Evolutionary conservation across 2,888 invertebrate species (phyloP).

Genomic region (Agrochola lychnidis): DNA sequence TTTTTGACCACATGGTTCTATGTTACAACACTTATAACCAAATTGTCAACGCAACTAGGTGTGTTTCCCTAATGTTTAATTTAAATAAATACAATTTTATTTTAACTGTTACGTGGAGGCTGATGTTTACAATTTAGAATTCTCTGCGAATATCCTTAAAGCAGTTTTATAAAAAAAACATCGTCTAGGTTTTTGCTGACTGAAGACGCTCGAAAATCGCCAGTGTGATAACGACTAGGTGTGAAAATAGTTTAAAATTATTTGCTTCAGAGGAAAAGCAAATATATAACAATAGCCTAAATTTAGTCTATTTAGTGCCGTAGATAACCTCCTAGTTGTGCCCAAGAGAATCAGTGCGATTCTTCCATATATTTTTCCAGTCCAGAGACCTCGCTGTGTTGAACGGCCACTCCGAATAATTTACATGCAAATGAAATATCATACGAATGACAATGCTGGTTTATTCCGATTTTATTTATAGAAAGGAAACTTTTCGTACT

Average conservation of each 20-base stretch:
- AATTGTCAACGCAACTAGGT: not conserved
- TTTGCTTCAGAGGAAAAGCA: not conserved
- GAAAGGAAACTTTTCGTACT: conserved; percentile 5
- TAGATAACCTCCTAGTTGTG: not conserved
- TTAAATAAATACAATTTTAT: not conserved
- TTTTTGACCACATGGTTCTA: not conserved
- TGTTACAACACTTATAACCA: not conserved
- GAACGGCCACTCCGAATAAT: conserved; percentile 37
- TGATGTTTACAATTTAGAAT: not conserved
- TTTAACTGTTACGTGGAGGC: not conserved
- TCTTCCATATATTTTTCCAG: conserved; percentile 12
- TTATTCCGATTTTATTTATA: conserved; percentile 31
- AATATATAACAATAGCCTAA: not conserved
- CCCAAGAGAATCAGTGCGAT: conserved; percentile 1
- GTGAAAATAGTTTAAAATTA: not conserved
- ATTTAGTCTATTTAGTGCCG: not conserved
- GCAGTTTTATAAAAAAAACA: not conserved
- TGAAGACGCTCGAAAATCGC: not conserved
- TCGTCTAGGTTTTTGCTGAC: not conserved
- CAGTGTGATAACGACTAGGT: not conserved
- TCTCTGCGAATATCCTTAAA: not conserved
- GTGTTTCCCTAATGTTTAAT: not conserved
- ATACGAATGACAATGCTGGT: conserved; percentile 19
- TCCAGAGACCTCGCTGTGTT: conserved; percentile 7
- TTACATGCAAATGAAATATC: conserved; percentile 50